Conservation (phyloP, 1,140 invertebrate genomes). For the Rhyzopertha dominica region DNA sequence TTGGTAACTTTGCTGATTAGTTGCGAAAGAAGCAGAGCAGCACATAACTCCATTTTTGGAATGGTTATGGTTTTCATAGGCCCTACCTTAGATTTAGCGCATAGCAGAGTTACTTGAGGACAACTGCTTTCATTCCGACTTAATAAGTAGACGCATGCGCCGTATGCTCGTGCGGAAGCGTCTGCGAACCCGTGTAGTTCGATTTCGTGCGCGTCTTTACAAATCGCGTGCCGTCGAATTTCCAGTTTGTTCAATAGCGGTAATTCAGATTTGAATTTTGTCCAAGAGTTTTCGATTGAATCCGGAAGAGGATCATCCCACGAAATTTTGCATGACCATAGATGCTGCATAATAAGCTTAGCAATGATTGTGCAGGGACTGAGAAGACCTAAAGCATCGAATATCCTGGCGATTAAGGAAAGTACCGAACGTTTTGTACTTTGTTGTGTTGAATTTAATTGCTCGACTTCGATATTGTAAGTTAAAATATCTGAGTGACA, state of each 20-base stretch:
- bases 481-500: too few species aligned
- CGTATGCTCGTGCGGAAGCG: constrained; percentile 41
- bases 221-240: background rate
- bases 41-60: constrained; percentile 24
- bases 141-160: constrained; percentile 39
- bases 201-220: background rate
- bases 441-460: too few species aligned
- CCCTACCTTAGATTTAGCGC: constrained; percentile 36
- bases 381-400: constrained; percentile 14
- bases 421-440: constrained; percentile 10
- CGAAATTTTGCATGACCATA: constrained; percentile 9
- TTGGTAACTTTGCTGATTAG: constrained; percentile 13
- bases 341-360: constrained; percentile 12
- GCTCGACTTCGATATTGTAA: too few species aligned
- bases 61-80: constrained; percentile 22
- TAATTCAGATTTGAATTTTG: background rate
- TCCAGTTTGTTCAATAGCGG: background rate
- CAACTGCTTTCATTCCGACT: background rate
- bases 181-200: constrained; percentile 41
- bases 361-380: constrained; percentile 3
- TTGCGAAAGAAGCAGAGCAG: constrained; percentile 13
- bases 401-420: constrained; percentile 11
- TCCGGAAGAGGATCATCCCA: constrained; percentile 8
- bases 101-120: constrained; percentile 29
- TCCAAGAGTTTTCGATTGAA: constrained; percentile 2